Evolutionary conservation across 1,140 invertebrate genomes (phyloP).

Genomic region (Dendrolimus punctatus): DNA sequence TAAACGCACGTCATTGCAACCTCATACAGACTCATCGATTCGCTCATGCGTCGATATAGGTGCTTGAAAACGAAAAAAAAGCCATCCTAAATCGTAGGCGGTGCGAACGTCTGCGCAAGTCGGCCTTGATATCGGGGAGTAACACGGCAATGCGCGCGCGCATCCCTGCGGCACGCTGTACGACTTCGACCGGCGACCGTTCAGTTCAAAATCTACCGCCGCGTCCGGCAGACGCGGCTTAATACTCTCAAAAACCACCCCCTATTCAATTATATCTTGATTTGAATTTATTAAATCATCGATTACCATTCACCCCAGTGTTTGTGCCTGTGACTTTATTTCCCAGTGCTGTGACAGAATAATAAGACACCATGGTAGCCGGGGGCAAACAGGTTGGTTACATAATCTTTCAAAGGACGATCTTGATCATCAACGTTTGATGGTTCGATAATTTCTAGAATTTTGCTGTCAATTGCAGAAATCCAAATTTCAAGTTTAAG

Average conservation of each 20-base stretch:
- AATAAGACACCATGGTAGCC: conserved; percentile 53
- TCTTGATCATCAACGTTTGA: background rate
- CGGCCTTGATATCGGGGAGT: conserved; percentile 49
- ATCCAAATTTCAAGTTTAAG: too few species aligned
- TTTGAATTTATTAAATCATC: too few species aligned
- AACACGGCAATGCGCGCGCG: conserved; percentile 26
- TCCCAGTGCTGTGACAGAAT: conserved; percentile 40
- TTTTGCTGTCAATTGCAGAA: too few species aligned
- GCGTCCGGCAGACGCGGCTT: conserved; percentile 61
- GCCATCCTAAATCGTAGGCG: conserved; percentile 30
- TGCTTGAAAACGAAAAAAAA: conserved; percentile 26
- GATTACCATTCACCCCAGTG: background rate
- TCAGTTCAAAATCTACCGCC: conserved; percentile 61
- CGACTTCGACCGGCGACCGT: conserved; percentile 22
- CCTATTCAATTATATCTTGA: conserved; percentile 13
- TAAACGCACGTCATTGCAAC: conserved; percentile 6
- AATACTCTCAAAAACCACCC: conserved; percentile 24
- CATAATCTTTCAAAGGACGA: conserved; percentile 10
- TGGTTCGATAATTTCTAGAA: background rate
- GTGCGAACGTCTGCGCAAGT: conserved; percentile 22
- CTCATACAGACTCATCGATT: conserved; percentile 24
- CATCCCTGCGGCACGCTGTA: conserved; percentile 39
- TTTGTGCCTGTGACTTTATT: conserved; percentile 10
- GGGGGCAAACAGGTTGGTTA: conserved; percentile 63
- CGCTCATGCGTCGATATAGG: conserved; percentile 42